phyloP scores from a whole-genome alignment of 2,888 invertebrate genomes.

The Eupithecia centaureata region DNA sequence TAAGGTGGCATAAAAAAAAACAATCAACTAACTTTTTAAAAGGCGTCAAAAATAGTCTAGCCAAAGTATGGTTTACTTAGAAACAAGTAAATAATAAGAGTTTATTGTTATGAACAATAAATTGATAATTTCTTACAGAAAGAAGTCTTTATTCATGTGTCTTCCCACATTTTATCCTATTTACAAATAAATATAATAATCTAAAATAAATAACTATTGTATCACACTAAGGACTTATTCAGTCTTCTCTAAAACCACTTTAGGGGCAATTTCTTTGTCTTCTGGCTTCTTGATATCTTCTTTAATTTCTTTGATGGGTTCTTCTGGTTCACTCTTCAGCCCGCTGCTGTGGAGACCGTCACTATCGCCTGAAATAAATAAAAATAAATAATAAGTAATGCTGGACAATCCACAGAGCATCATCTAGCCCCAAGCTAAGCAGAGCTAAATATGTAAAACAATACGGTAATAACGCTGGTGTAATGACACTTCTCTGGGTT shows the following conservation, averaged over 20 bases:
- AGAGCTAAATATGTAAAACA: too few species aligned
- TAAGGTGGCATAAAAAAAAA: too few species aligned
- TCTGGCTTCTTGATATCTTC: constrained; percentile 43
- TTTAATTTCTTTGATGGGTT: constrained; percentile 43
- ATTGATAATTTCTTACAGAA: constrained; percentile 3
- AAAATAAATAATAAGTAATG: constrained; percentile 9
- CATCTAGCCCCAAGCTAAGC: too few species aligned
- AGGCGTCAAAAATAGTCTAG: too few species aligned
- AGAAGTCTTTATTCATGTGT: constrained; percentile 26
- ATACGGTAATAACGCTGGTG: too few species aligned
- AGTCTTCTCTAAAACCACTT: constrained; percentile 62
- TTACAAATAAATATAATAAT: constrained; percentile 16
- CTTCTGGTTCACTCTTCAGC: constrained; percentile 50
- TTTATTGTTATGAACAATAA: not conserved
- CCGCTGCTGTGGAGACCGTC: constrained; percentile 62
- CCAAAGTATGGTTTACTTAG: too few species aligned
- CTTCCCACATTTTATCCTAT: constrained; percentile 18
- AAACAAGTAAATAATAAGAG: too few species aligned
- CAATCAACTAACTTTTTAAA: too few species aligned
- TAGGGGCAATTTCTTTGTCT: constrained; percentile 46
- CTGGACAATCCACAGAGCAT: not conserved
- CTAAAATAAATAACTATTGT: constrained; percentile 51
- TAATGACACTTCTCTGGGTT: too few species aligned
- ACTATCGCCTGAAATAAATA: constrained; percentile 68
- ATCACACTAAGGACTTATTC: constrained; percentile 69